These are phyloP conservation scores for Junonia oenone DNA, from an alignment of 2,888 invertebrate species.

Conservation along the genomic window DNA sequence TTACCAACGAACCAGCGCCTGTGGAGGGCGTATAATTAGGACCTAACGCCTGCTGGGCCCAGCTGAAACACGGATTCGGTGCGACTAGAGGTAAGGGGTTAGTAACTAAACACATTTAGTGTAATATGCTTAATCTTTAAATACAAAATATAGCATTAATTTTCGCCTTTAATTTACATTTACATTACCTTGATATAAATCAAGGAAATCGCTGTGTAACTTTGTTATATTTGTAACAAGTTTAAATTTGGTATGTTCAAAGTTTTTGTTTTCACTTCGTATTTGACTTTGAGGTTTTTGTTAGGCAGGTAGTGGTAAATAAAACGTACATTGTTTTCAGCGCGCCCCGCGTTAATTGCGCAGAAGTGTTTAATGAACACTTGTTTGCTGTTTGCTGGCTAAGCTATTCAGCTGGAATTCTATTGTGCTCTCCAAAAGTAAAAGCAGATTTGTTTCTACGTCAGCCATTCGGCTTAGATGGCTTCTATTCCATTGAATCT, in stretches of 20 bases:
- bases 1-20: too few species aligned
- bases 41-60: too few species aligned
- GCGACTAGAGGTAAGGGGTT: too few species aligned
- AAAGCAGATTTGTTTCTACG: conserved; percentile 16
- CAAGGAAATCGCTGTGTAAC: not conserved
- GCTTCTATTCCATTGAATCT: too few species aligned
- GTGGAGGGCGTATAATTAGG: too few species aligned
- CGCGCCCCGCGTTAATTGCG: conserved; percentile 52
- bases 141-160: not conserved
- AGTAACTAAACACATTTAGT: too few species aligned
- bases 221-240: not conserved
- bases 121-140: too few species aligned
- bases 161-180: too few species aligned
- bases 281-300: conserved; percentile 22
- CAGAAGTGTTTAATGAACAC: conserved; percentile 64
- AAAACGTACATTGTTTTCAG: conserved; percentile 50
- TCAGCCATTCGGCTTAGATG: not conserved
- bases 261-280: conserved; percentile 19
- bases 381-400: conserved; percentile 50
- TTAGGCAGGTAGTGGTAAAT: conserved; percentile 26
- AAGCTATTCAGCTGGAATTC: conserved; percentile 40
- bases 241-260: not conserved
- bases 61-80: too few species aligned
- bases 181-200: too few species aligned
- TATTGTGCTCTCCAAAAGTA: conserved; percentile 31